phyloP scores from a whole-genome alignment of 2,797 vertebrate species.

The Clangula hyemalis region DNA sequence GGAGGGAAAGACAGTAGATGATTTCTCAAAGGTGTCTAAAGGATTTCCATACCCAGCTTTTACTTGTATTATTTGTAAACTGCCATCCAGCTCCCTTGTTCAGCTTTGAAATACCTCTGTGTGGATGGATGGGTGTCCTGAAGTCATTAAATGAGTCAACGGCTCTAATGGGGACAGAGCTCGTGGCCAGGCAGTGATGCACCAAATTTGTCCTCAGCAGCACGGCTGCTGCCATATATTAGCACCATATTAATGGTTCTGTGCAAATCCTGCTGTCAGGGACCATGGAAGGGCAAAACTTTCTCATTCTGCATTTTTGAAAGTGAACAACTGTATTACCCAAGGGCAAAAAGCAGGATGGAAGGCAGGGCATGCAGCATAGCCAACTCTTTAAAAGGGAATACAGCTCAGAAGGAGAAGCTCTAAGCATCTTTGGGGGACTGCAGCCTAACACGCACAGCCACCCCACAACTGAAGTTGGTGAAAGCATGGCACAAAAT shows the following conservation, averaged over 20 bases:
- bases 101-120: neutral
- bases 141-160: neutral
- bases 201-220: neutral
- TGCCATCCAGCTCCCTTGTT: neutral
- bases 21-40: neutral
- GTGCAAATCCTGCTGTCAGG: neutral
- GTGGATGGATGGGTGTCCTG: neutral
- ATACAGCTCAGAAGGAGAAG: neutral
- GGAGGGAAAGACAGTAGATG: neutral
- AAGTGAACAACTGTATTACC: neutral
- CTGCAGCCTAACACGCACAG: neutral
- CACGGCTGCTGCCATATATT: fast-evolving
- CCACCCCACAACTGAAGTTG: neutral
- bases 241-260: neutral
- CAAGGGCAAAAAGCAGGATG: neutral
- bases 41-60: neutral
- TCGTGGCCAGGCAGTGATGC: neutral
- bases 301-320: neutral
- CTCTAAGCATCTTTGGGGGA: neutral
- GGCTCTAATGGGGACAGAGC: neutral
- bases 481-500: neutral
- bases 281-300: neutral
- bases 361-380: neutral
- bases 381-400: neutral
- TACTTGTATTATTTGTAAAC: neutral